Base-by-base conservation (phyloP, 1,140 invertebrate genomes). In the Caenorhabditis briggsae region DNA sequence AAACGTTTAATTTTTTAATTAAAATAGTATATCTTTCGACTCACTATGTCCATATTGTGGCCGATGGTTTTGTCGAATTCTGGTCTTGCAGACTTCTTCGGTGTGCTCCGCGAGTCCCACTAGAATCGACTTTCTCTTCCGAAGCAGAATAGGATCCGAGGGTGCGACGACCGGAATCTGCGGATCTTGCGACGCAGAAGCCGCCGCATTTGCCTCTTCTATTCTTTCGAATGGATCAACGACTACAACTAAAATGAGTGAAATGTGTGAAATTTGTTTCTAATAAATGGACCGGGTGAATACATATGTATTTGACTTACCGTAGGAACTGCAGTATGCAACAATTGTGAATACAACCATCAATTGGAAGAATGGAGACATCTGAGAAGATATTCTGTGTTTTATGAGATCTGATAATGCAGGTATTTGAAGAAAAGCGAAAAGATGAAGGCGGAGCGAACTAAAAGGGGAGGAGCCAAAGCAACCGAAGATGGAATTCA, bases 71-170 rank as follows among this genome's bases (percentile, higher is more conserved):
- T 78, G 70, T 23, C 70, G 43, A 18, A 78, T 78, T 50, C 14
- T 78, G 6, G 70, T 78, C 23, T 50, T 50, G n/a, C 70, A 78
- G 18, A 78, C 70, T 23, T 78, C 70, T 12, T 78, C 70, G 46
- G 70, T 78, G 43, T 78, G 43, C n/a, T 78, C 70, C n/a, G 46
- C 50, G 70, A 78, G 70, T 78, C 70, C 70, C 46, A 78, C 70
- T 48, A 78, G 70, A 78, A 78, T 78, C 46, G 70, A 78, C 46
- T 78, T 78, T 78, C 70, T 78, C 33, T 78, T 78, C 70, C 70
- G 70, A n/a, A 78, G 70, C 46, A 78, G 46, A 78, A 78, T 78
- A 20, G 43, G n/a, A 78, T 78, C 70, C 11, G 70, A 78, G 70
- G 70, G 46, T 18, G 70, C 46, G 43, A 78, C 70, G n/a, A 23